phyloP scores from a whole-genome alignment of 2,888 invertebrate genomes.

The Cecidostiba fungosa region DNA sequence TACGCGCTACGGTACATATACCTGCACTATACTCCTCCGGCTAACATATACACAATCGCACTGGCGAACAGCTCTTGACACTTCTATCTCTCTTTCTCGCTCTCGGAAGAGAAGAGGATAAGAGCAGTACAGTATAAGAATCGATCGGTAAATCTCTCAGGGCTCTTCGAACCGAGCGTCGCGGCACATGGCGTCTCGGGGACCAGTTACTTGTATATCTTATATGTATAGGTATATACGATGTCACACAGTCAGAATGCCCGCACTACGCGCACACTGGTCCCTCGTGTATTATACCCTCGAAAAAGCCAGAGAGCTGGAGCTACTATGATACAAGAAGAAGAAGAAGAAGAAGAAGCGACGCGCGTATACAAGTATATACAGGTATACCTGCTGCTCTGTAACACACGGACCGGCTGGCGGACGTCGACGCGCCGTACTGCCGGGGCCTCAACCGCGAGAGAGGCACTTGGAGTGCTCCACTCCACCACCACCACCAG shows the following conservation, averaged over 20 bases:
- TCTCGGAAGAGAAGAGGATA: too few species aligned
- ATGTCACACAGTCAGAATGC: background rate
- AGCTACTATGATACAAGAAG: background rate
- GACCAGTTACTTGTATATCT: too few species aligned
- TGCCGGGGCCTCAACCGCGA: constrained; percentile 31
- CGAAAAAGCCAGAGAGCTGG: background rate
- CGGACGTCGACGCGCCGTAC: constrained; percentile 43
- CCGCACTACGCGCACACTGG: background rate
- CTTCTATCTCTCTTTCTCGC: constrained; percentile 1
- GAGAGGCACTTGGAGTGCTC: constrained; percentile 29
- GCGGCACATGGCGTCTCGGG: constrained; percentile 53
- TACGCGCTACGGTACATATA: constrained; percentile 55
- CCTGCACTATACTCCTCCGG: background rate
- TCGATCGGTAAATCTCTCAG: background rate
- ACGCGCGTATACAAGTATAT: background rate
- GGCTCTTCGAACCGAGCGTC: background rate
- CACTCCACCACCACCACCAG: constrained; percentile 26
- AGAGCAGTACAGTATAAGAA: background rate
- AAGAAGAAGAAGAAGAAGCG: background rate
- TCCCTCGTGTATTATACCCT: background rate
- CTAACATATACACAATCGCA: background rate
- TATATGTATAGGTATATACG: too few species aligned
- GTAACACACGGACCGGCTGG: constrained; percentile 35
- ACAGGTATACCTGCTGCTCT: background rate
- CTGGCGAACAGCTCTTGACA: constrained; percentile 18